Base-by-base conservation (phyloP, 2,113 vertebrate genomes). In the Chaetorhynchus papuensis region DNA sequence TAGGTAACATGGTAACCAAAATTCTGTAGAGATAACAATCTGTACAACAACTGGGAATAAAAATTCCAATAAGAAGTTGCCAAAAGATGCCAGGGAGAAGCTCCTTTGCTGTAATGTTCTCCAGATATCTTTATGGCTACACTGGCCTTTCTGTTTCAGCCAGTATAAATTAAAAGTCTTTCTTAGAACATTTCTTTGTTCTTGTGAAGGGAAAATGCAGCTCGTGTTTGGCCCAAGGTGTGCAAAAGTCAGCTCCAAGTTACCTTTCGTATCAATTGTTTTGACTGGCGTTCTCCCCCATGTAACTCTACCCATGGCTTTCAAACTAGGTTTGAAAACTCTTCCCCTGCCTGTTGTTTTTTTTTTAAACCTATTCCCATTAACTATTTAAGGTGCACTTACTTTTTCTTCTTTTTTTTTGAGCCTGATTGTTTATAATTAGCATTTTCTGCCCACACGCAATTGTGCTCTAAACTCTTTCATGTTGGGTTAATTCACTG, bases 341-440 rank as follows among this genome's bases (percentile, higher is more conserved):
- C 1, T 24, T 24, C 9, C 23, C 44, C 3, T 6, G 17, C 3
- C 8, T 28, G 10, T 13, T 56, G 33, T 63, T 26, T 77, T 37
- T 18, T 63, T 56, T 87, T 92, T 70, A 42, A 24, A 72, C 52
- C 76, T 83, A 31, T 84, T 96, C 90, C 63, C 91, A 95, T 83
- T 42, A 80, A 54, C 78, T 89, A 53, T 83, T 90, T 93, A 74
- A 54, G 89, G 69, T 89, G 64, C 69, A 66, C 41, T 84, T 61
- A 3, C 14, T 70, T 54, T 17, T 90, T 42, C 11, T 30, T 35
- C 10, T 45, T 74, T 60, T n/a, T 65, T 80, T 87, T 61, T 76
- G 22, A 94, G 49, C 28, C 78, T 93, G 94, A 95, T 94, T 96
- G 95, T 90, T 96, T 96, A 89, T 94, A 96, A 95, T 96, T 96